A percentile compares a stretch with the other conserved stretches of the same genome.
Evolutionary conservation across 1,140 invertebrate species (phyloP).

Genomic region (Conus ventricosus): DNA sequence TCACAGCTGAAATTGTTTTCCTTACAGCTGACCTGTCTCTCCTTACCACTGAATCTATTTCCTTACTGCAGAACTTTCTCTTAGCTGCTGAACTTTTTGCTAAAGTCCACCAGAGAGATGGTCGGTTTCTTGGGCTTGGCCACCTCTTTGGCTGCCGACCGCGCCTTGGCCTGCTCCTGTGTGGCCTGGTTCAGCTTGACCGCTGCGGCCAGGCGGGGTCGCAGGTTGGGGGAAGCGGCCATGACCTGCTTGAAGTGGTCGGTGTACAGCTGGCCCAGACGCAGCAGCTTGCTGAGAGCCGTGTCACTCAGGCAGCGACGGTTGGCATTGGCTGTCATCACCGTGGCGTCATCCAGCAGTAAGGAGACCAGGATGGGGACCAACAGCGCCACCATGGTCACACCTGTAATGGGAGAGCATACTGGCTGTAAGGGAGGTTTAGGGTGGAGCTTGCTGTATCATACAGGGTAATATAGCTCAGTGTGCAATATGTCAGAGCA

Average conservation of each 20-base stretch:
- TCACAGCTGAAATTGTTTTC: too few species aligned
- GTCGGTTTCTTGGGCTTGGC: conserved; percentile 82
- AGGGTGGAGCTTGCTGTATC: neutral
- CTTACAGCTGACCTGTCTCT: too few species aligned
- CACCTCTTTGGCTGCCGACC: conserved; percentile 71
- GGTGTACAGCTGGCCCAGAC: conserved; percentile 86
- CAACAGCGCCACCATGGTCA: conserved; percentile 89
- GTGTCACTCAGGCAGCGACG: conserved; percentile 86
- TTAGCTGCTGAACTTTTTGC: conserved; percentile 78
- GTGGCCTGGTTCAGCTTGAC: conserved; percentile 80
- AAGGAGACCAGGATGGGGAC: conserved; percentile 92
- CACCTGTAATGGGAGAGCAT: conserved; percentile 79
- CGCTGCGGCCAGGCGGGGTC: conserved; percentile 88
- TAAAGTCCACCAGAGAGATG: conserved; percentile 96
- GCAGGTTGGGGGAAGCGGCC: conserved; percentile 86
- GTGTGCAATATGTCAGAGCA: neutral
- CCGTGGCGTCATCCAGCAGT: conserved; percentile 82
- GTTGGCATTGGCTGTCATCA: conserved; percentile 80
- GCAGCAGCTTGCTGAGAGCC: conserved; percentile 90
- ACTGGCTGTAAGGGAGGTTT: neutral
- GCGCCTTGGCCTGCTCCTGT: conserved; percentile 71
- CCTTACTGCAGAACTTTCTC: neutral
- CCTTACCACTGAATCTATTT: neutral
- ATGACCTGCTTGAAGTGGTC: conserved; percentile 94
- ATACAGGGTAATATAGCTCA: neutral